phyloP scores from a whole-genome alignment of 2,888 invertebrate species.

The Physocephala rufipes region DNA sequence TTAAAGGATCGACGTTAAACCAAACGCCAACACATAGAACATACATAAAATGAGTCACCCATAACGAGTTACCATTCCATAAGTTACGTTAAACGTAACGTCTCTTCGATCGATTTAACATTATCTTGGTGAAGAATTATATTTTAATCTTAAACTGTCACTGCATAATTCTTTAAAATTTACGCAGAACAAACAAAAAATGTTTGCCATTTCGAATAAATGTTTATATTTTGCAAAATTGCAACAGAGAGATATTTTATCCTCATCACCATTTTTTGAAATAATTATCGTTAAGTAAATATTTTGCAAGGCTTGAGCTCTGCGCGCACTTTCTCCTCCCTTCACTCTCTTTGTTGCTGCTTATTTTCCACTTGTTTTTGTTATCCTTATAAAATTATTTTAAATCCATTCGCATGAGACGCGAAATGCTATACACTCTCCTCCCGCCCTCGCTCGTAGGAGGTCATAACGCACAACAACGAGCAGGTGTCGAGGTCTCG shows the following conservation, averaged over 20 bases:
- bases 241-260: constrained; percentile 13
- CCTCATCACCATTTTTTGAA: constrained; percentile 22
- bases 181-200: background rate
- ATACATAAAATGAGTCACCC: too few relatives aligned
- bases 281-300: constrained; percentile 26
- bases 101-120: too few relatives aligned
- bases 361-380: background rate
- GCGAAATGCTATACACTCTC: too few relatives aligned
- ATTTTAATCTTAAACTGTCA: too few relatives aligned
- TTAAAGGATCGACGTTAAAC: too few relatives aligned
- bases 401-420: background rate
- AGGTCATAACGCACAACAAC: background rate
- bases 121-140: too few relatives aligned
- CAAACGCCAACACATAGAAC: too few relatives aligned
- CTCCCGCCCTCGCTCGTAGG: background rate
- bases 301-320: constrained; percentile 15
- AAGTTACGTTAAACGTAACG: too few relatives aligned
- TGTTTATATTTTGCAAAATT: background rate
- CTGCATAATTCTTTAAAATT: too few relatives aligned
- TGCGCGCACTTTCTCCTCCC: background rate
- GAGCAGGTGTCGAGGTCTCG: too few relatives aligned
- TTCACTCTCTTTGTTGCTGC: background rate
- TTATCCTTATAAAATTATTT: background rate
- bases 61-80: too few relatives aligned
- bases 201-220: background rate